Base-by-base conservation (phyloP, 2,888 invertebrate species). In the Chrysolina oricalcia region DNA sequence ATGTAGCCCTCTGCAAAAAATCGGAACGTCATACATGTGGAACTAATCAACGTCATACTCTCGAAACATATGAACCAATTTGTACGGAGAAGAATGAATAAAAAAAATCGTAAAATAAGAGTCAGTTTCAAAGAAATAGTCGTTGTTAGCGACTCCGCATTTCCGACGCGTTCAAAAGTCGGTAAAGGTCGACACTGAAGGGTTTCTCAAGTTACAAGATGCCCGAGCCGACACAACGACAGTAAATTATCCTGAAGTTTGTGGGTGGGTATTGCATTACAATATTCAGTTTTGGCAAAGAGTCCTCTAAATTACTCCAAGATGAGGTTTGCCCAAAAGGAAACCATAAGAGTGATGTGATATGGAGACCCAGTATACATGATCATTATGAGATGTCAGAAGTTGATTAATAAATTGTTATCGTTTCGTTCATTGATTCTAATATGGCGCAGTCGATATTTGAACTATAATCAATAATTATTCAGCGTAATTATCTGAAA, bases 1-100 rank as follows among this genome's bases (percentile, higher is more conserved):
- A 15, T 27, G 59, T 27, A n/a, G 59, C 11, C n/a, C 50, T 8
- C 35, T 27, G n/a, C 59, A 35, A 27, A 27, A 46, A 46, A 15
- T n/a, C 59, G 9, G 9, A 27, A 27, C 59, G 23, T 35, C 46
- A 23, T 77, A 75, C 82, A 85, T 81, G 77, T 84, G 85, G 81
- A 83, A 82, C 84, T 85, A 85, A 86, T 86, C 85, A 85, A 82
- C 80, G 70, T 75, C 70, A 48, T 78, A 80, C 81, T 81, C 78
- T 78, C 78, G 74, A 82, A 81, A 83, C 82, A 80, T 77, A 78
- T 80, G 78, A 80, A 81, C 75, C 83, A 83, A 85, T 85, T 84
- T 85, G 85, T 85, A 83, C 35, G 11, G 40, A 68, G 56, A 19
- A 27, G 79, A 78, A 81, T 80, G 81, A 75, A 77, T 74, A 82